Evolutionary conservation across 2,888 invertebrate genomes (phyloP).

Genomic region (Diplolepis rosae): DNA sequence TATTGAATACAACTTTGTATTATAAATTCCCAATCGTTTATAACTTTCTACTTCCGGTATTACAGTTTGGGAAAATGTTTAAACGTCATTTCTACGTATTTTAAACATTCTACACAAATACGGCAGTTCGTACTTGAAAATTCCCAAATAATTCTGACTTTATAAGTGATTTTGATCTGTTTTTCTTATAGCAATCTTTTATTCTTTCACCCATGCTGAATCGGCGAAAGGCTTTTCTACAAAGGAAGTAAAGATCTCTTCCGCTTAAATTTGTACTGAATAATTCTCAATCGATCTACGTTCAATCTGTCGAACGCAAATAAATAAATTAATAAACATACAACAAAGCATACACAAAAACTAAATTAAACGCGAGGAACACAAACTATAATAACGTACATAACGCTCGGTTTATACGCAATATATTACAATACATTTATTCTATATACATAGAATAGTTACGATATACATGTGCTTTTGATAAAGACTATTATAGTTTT

Average conservation of each 20-base stretch:
- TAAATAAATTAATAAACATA: not conserved
- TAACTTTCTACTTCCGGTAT: constrained; percentile 2
- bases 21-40: constrained; percentile 5
- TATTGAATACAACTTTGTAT: not conserved
- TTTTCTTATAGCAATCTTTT: not conserved
- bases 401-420: constrained; percentile 55
- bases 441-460: constrained; percentile 61
- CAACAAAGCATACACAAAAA: constrained; percentile 15
- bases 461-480: constrained; percentile 72
- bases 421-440: constrained; percentile 44
- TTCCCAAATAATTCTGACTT: not conserved
- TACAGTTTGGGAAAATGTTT: not conserved
- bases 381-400: constrained; percentile 36
- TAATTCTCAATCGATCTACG: not conserved
- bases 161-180: not conserved
- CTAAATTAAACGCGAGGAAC: constrained; percentile 11
- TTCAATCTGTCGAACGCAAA: not conserved
- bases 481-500: constrained; percentile 68
- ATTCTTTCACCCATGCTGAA: constrained; percentile 10
- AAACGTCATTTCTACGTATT: not conserved
- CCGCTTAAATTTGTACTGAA: not conserved
- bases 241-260: not conserved
- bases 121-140: not conserved
- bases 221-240: not conserved
- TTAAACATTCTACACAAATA: not conserved